Base-by-base conservation (phyloP, 2,113 vertebrate genomes). In the Pyrgilauda ruficollis region DNA sequence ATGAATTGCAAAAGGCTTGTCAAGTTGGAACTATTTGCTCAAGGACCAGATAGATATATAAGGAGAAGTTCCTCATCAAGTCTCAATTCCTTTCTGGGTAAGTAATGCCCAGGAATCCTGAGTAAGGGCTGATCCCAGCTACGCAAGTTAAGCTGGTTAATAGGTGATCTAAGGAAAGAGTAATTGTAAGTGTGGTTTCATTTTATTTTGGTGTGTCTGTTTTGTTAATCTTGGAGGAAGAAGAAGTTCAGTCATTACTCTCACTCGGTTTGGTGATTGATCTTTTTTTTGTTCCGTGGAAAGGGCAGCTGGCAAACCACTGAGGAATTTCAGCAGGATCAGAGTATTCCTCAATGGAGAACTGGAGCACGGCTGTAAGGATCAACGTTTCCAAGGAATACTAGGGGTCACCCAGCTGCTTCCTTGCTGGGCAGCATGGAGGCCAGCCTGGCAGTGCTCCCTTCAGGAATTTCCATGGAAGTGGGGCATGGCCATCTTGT, bases 91-190 rank as follows among this genome's bases (percentile, higher is more conserved):
- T 90, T 93, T 94, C 94, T 90, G 15, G 62, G 23, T 70, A 90
- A 90, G 88, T 90, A 95, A 95, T 90, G 55, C 55, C 63, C 75
- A 90, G 83, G 72, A 88, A 93, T 86, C 85, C 50, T 69, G 72
- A 94, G 55, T 50, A 73, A 69, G 50, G 63, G 56, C 49, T 73
- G 85, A 80, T 80, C 81, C 69, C 55, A 55, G 61, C 56, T 81
- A 55, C 4, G 0, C 73, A 61, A 93, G 27, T 61, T 69, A 75
- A 79, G 53, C 50, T 83, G 43, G 10, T 58, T 87, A 91, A 80
- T 62, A 80, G 49, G 63, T 83, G 83, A 92, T 74, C 63, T 80
- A 77, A 93, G 67, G 75, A 77, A 95, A 90, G 58, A 15, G 31
- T 61, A 93, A 93, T 80, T 93, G 6, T 28, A 81, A 84, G 66